Percentiles rank a stretch among this genome's conserved stretches.
Conservation (phyloP, 2,113 vertebrate genomes). For the Solea senegalensis region DNA sequence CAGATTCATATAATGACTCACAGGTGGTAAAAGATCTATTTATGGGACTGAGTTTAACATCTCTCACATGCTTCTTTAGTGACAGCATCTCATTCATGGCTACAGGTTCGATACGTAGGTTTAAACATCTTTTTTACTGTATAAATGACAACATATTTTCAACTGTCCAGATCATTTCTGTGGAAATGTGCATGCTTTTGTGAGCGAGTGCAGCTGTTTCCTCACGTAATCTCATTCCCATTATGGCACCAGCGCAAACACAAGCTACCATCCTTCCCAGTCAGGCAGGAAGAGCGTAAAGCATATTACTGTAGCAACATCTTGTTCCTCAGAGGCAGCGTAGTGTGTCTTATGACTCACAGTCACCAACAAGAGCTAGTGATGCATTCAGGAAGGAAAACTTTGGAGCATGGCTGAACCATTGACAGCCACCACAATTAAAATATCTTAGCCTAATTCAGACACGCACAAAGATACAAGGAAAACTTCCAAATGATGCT, state of each 20-base stretch:
- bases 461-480: too few relatives aligned
- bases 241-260: slow-evolving; percentile 26
- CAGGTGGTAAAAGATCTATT: too few relatives aligned
- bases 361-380: slow-evolving; percentile 5
- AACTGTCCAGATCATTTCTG: slow-evolving; percentile 3
- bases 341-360: slow-evolving; percentile 40
- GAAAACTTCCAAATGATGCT: too few relatives aligned
- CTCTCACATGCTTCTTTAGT: background rate
- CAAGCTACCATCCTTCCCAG: slow-evolving; percentile 28
- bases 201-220: slow-evolving; percentile 54
- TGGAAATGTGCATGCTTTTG: slow-evolving; percentile 9
- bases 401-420: slow-evolving; percentile 12
- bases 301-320: slow-evolving; percentile 12
- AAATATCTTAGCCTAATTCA: background rate
- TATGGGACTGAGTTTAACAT: background rate
- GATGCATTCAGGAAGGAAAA: slow-evolving; percentile 66
- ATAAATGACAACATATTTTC: slow-evolving; percentile 1
- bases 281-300: slow-evolving; percentile 62
- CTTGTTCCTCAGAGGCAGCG: slow-evolving; percentile 52
- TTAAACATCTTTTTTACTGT: background rate
- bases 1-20: slow-evolving; percentile 17
- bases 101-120: too few relatives aligned
- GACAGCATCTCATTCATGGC: too few relatives aligned
- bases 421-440: slow-evolving; percentile 7
- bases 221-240: slow-evolving; percentile 27